Evolutionary conservation across 2,888 invertebrate genomes (phyloP).

Genomic region (Callyntrura guangdongensis): DNA sequence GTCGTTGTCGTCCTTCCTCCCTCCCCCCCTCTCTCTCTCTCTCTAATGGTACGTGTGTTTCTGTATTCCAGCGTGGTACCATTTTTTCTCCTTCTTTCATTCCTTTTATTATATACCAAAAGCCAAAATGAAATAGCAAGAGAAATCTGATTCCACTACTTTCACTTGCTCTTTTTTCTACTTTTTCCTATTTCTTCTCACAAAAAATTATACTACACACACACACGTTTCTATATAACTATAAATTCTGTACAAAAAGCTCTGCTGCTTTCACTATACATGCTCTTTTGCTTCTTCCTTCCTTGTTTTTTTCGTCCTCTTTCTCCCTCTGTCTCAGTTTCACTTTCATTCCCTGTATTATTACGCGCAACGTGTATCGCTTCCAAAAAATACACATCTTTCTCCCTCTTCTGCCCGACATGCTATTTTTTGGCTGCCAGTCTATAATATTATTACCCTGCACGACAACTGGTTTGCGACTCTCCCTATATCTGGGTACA

Average conservation of each 20-base stretch:
- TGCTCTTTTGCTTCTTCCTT: conserved; percentile 46
- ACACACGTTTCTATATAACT: not conserved
- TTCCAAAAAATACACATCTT: conserved; percentile 43
- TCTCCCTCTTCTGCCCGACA: not conserved
- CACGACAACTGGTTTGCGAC: too few relatives aligned
- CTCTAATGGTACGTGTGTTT: not conserved
- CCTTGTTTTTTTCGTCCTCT: conserved; percentile 1
- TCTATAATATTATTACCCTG: not conserved
- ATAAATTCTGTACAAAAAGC: too few relatives aligned
- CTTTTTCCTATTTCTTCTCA: not conserved
- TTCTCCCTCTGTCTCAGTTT: conserved; percentile 22
- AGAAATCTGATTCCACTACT: conserved; percentile 39
- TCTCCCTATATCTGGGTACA: too few relatives aligned
- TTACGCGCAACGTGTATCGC: conserved; percentile 38
- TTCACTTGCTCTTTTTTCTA: not conserved
- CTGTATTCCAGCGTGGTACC: conserved; percentile 48
- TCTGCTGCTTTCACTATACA: too few relatives aligned
- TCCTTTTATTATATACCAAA: conserved; percentile 27
- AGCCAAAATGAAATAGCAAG: not conserved
- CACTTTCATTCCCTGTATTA: conserved; percentile 11
- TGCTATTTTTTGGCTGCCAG: conserved; percentile 27
- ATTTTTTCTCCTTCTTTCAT: conserved; percentile 22
- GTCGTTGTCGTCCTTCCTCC: conserved; percentile 15
- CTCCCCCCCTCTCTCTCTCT: not conserved
- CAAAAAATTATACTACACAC: conserved; percentile 29